Base-by-base conservation (phyloP, 2,797 vertebrate species). In the Gymnocypris eckloni region DNA sequence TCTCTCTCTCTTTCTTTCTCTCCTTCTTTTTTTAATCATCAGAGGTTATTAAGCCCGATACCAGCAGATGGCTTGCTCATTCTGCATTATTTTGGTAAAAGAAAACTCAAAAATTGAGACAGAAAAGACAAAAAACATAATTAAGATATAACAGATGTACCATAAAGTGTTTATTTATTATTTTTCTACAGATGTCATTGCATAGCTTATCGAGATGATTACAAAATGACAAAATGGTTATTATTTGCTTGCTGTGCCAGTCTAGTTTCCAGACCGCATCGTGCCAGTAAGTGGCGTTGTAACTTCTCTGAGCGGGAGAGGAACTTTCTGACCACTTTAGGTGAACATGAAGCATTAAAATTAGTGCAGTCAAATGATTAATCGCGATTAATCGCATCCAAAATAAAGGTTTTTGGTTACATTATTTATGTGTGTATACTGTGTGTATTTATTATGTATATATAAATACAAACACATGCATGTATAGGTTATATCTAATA, bases 231-330 rank as follows among this genome's bases (percentile, higher is more conserved):
- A 85, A 89, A 90, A 88, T 77, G 90, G 91, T 90, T 88, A 70
- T 87, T 88, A 93, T 88, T 93, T 92, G 87, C 92, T 93, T 91
- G 91, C 92, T 41, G 92, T 93, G 93, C 92, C 66, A 71, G 72
- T 72, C 75, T 13, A 25, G 66, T 28, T 67, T 69, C 56, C 81
- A 39, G 48, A 73, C 50, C 25, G 45, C 70, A 70, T 73, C 43
- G 59, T 59, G 20, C 78, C 82, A 81, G 82, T 70, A 73, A 45
- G 41, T 75, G 71, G 72, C 28, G 37, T 69, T 81, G 82, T 82
- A 70, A 45, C 80, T 70, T 59, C 71, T 71, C 80, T 78, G 52
- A 79, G 83, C 64, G 79, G 72, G 83, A 87, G 87, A 72, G 56
- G 7, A 76, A 78, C 61, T 66, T 33, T 59, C 12, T 77, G 66